Evolutionary conservation across 2,888 invertebrate genomes (phyloP).

Genomic region (Baccha elongata): DNA sequence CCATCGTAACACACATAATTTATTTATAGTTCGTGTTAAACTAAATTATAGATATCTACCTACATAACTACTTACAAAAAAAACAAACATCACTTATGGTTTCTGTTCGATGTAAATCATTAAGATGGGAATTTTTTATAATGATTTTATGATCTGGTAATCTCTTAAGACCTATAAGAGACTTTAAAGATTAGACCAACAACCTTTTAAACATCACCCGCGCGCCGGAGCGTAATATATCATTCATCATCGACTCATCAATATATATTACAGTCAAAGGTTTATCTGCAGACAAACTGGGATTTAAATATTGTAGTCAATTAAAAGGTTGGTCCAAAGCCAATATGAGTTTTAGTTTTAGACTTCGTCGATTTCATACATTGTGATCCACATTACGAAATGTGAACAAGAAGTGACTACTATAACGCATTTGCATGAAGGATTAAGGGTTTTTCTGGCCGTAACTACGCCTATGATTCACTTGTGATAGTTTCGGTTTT

Average conservation of each 20-base stretch:
- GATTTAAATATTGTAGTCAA: no score
- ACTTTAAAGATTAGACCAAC: conserved; percentile 36
- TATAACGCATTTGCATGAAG: no score
- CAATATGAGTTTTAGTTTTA: no score
- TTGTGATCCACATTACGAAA: no score
- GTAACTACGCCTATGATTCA: no score
- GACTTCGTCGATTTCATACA: no score
- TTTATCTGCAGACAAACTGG: background rate
- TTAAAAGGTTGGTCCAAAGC: no score
- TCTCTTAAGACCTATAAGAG: conserved; percentile 23
- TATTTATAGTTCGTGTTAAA: conserved; percentile 1
- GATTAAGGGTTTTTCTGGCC: no score
- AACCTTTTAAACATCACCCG: conserved; percentile 60
- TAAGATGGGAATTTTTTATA: conserved; percentile 51
- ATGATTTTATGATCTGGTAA: conserved; percentile 57
- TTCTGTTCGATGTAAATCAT: conserved; percentile 51
- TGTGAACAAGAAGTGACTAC: no score
- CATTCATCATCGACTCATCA: conserved; percentile 63
- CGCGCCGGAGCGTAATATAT: conserved; percentile 40
- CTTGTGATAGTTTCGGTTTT: no score
- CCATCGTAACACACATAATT: conserved; percentile 9
- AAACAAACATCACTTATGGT: conserved; percentile 61
- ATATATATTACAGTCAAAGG: background rate
- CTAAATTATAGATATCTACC: no score
- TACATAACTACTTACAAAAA: no score